A percentile compares a stretch with the other conserved stretches of the same genome.
Evolutionary conservation across 2,113 vertebrate genomes (phyloP).

Genomic region (Notechis scutatus): DNA sequence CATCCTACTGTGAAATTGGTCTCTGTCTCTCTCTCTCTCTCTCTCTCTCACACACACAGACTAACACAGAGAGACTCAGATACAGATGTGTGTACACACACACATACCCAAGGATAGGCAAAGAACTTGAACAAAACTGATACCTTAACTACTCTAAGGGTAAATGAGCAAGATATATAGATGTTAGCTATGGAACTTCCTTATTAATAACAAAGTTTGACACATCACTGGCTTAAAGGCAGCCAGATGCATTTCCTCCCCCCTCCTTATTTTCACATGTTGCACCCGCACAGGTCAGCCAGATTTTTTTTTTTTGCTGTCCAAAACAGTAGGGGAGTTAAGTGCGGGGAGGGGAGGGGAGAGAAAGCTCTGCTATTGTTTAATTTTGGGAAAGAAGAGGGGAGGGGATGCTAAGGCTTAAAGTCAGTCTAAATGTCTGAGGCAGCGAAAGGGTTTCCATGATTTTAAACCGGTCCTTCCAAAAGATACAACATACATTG

Average conservation of each 20-base stretch:
- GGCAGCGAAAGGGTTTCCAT: constrained; percentile 44
- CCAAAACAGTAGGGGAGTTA: neutral
- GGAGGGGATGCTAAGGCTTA: neutral
- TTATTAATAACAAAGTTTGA: neutral
- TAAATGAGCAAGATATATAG: neutral
- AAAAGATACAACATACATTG: constrained; percentile 20
- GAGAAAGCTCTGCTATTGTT: neutral
- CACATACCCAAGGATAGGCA: neutral
- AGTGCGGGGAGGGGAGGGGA: no score
- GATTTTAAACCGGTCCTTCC: constrained; percentile 7
- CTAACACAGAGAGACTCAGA: neutral
- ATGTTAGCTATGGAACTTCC: constrained; percentile 1
- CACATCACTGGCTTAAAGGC: neutral
- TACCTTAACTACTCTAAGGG: neutral
- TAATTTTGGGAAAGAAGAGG: neutral
- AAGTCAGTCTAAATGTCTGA: neutral
- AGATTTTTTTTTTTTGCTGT: neutral
- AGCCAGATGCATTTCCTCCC: neutral
- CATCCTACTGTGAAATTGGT: neutral
- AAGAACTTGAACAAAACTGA: neutral
- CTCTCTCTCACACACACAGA: no score
- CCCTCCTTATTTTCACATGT: neutral
- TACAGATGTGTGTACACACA: neutral
- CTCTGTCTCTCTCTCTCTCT: neutral
- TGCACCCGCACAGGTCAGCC: neutral